phyloP scores from a whole-genome alignment of 1,140 invertebrate species.

The Temnothorax curvispinosus region DNA sequence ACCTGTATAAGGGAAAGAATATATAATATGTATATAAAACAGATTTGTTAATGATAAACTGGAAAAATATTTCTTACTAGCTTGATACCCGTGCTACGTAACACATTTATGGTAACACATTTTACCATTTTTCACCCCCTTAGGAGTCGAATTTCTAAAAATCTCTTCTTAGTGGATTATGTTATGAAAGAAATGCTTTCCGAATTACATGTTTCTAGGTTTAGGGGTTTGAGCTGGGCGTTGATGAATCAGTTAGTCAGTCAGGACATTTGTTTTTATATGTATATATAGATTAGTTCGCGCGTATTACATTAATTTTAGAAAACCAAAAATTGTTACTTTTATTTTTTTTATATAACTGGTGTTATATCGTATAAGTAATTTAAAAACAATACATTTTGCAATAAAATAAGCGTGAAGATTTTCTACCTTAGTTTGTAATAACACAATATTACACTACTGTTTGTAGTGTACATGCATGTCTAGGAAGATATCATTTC shows the following conservation, averaged over 20 bases:
- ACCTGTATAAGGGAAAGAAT: background rate
- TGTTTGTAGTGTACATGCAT: background rate
- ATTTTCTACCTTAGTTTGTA: background rate
- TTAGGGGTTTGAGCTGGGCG: too few species aligned
- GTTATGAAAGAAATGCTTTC: too few species aligned
- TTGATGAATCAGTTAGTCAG: too few species aligned
- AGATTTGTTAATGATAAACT: background rate
- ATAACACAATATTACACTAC: background rate
- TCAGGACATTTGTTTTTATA: too few species aligned
- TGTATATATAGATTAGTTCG: too few species aligned
- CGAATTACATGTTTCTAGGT: too few species aligned
- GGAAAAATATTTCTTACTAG: background rate
- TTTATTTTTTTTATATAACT: background rate
- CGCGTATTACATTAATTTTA: background rate
- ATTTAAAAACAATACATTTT: background rate
- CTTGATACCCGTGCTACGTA: background rate
- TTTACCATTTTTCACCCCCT: too few species aligned
- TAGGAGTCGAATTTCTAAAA: too few species aligned
- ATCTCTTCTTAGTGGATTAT: too few species aligned
- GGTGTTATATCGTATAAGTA: background rate
- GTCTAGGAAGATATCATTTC: background rate
- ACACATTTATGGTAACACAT: too few species aligned
- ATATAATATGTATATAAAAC: background rate
- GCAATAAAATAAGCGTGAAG: background rate
- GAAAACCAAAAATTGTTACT: background rate